Evolutionary conservation across 2,888 invertebrate species (phyloP), one percentile per base, ranked within the genome.

Genomic region (Patella depressa): DNA sequence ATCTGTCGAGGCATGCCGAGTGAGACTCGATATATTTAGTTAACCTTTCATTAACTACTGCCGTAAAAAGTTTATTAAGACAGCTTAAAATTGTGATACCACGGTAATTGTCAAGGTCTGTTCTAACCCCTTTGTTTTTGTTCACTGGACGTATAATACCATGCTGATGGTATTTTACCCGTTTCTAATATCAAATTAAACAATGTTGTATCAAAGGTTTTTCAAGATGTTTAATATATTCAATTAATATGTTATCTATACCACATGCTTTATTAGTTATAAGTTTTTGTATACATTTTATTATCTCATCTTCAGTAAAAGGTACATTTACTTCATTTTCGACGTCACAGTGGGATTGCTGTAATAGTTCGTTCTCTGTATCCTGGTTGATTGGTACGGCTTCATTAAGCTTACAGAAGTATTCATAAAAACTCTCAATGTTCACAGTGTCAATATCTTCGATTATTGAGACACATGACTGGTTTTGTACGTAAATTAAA

Each of bases 101-200:
- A 53, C 77, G 45, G 69, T 77, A 77, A 29, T 34, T 69, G 34
- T 65, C 57, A 2, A 70, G 73, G n/a, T 77, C 74, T 19, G 19
- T 53, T 69, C n/a, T 73, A n/a, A 45, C 54, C 7, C 76, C 77
- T 71, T 72, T 73, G n/a, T 74, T 77, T 59, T 71, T 74, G 74
- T 71, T 72, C 29, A 59, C 55, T 69, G 72, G 75, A 53, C 24
- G 53, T 19, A 78, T 57, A 24, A n/a, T n/a, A n/a, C 72, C 75
- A 78, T 11, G 19, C 54, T 55, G 76, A 17, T 2, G 65, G 75
- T 19, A 78, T 54, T 12, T 19, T 29, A 19, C 78, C 74, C 53
- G 53, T 55, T 4, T 75, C 78, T 53, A 78, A 70, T 24, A 78
- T 71, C n/a, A 54, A 15, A 29, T 71, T 78, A 59, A 74, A 78